These are phyloP conservation scores for Erpornis zantholeuca DNA, from an alignment of 2,113 vertebrate species.

Conservation along the genomic window DNA sequence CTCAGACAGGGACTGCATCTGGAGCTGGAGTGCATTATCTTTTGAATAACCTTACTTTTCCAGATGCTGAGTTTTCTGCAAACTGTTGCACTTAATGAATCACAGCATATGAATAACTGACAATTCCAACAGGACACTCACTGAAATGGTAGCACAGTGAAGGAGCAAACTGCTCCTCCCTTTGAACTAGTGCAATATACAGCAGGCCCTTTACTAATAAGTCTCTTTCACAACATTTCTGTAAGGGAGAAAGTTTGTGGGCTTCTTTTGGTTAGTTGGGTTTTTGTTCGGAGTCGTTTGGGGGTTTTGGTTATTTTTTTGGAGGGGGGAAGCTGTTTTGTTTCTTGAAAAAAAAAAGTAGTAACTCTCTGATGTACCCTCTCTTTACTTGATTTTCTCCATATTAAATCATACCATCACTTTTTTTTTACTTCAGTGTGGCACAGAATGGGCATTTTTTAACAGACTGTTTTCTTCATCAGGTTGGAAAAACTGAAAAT, in stretches of 20 bases:
- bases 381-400: not conserved
- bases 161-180: not conserved
- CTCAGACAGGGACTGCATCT: not conserved
- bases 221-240: not conserved
- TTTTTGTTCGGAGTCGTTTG: not conserved
- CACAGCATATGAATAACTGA: not conserved
- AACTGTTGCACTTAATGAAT: not conserved
- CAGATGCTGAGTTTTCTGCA: not conserved
- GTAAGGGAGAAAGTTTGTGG: not conserved
- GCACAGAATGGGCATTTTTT: not conserved
- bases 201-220: not conserved
- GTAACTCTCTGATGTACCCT: not conserved
- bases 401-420: not conserved
- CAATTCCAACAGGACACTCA: not conserved
- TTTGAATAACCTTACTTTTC: not conserved
- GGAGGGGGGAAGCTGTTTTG: accelerated
- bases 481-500: not conserved
- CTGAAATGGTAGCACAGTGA: not conserved
- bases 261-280: not conserved
- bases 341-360: not conserved
- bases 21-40: not conserved
- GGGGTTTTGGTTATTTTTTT: not conserved
- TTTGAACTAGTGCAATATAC: not conserved
- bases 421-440: not conserved
- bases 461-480: not conserved